phyloP scores from a whole-genome alignment of 2,797 vertebrate genomes.

The Notamacropus eugenii region DNA sequence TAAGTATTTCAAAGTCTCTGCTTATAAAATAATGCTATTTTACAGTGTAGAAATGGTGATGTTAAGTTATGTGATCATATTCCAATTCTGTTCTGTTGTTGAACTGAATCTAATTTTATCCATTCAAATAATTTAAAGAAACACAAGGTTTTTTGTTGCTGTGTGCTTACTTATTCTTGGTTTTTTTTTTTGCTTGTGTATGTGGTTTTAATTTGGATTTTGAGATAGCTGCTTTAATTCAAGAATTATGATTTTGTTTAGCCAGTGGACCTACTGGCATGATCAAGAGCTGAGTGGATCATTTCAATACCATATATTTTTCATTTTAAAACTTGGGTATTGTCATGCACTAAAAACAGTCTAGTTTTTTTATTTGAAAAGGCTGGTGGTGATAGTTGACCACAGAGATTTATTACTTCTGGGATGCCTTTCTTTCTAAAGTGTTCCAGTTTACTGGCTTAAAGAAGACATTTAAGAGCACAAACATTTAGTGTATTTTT shows the following conservation, averaged over 20 bases:
- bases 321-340: neutral
- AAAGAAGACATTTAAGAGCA: neutral
- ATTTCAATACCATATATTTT: neutral
- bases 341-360: neutral
- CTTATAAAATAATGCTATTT: neutral
- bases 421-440: conserved; percentile 4
- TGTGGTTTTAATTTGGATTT: neutral
- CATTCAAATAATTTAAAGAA: neutral
- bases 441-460: neutral
- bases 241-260: neutral
- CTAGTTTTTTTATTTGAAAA: neutral
- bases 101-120: neutral
- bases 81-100: neutral
- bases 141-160: neutral
- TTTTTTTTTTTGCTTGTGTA: neutral
- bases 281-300: neutral
- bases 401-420: neutral
- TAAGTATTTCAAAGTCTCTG: conserved; percentile 15
- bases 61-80: neutral
- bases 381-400: neutral
- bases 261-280: neutral
- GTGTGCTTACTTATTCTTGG: neutral
- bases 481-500: neutral
- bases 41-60: neutral
- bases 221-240: neutral